Conservation (phyloP, 2,888 invertebrate species). For the Gastrophysa polygoni region DNA sequence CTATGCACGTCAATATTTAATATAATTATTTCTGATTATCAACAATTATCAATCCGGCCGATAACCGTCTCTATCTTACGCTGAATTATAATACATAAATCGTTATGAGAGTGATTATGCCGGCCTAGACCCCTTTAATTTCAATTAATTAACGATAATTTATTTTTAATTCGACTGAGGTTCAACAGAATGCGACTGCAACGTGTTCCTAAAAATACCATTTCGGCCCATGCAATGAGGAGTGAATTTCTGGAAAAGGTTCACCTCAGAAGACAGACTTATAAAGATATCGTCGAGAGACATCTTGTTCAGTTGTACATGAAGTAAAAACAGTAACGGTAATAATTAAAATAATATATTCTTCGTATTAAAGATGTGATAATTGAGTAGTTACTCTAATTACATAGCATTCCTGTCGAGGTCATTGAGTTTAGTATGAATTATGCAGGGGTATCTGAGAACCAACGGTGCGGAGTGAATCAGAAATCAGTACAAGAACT, state of each 20-base stretch:
- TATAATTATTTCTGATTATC: not conserved
- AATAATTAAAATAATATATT: conserved; percentile 26
- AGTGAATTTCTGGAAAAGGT: too few species aligned
- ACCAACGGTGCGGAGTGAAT: not conserved
- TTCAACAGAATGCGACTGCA: too few species aligned
- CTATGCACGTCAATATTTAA: not conserved
- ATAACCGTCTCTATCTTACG: not conserved
- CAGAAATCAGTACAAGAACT: not conserved
- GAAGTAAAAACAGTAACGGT: conserved; percentile 12
- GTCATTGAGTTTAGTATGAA: conserved; percentile 18
- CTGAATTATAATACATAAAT: not conserved
- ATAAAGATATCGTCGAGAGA: too few species aligned
- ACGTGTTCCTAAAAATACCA: too few species aligned
- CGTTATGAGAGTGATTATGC: not conserved
- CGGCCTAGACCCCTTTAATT: conserved; percentile 22
- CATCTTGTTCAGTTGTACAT: not conserved
- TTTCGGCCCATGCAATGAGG: too few species aligned
- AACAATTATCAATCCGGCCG: not conserved
- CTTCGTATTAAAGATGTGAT: conserved; percentile 21
- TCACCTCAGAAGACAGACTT: too few species aligned
- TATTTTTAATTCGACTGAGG: too few species aligned
- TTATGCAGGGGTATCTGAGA: not conserved
- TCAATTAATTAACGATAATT: conserved; percentile 12
- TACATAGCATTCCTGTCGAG: conserved; percentile 25
- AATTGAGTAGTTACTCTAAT: conserved; percentile 29